A percentile compares a stretch with the other conserved stretches of the same genome.
Conservation (phyloP, 2,797 vertebrate genomes). For the Remorina albescens region DNA sequence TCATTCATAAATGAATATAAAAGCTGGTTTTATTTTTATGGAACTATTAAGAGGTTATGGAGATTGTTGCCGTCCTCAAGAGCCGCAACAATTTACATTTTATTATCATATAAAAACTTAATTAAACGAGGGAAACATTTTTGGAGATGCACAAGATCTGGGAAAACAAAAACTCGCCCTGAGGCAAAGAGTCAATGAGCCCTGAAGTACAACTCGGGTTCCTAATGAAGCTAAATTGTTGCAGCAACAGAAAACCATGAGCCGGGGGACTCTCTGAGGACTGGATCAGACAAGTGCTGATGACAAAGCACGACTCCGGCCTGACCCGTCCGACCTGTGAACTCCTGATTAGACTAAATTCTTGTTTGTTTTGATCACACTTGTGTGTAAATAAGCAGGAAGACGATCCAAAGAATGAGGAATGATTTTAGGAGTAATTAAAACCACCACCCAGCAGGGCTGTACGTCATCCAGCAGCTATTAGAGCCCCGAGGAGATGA, state of each 20-base stretch:
- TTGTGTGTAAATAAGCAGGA: neutral
- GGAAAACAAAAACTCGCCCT: constrained; percentile 60
- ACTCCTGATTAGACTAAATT: neutral
- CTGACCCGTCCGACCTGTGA: constrained; percentile 10
- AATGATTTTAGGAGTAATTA: constrained; percentile 16
- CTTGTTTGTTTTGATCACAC: neutral
- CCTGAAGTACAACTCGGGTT: constrained; percentile 64
- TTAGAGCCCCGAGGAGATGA: constrained; percentile 18
- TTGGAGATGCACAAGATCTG: constrained; percentile 54
- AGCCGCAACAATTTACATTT: constrained; percentile 35
- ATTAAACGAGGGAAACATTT: constrained; percentile 53
- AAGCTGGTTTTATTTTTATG: constrained; percentile 38
- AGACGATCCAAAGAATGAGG: constrained; percentile 9
- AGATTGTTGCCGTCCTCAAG: constrained; percentile 39
- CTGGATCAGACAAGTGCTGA: constrained; percentile 37
- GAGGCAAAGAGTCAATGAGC: constrained; percentile 68
- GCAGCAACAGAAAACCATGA: constrained; percentile 46
- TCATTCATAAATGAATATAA: constrained; percentile 30
- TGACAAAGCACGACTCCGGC: constrained; percentile 25
- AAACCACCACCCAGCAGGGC: constrained; percentile 10
- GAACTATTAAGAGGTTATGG: constrained; percentile 54
- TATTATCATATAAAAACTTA: constrained; percentile 67
- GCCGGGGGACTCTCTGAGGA: constrained; percentile 40
- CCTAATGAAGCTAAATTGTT: constrained; percentile 70
- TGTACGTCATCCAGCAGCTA: constrained; percentile 29